Percentiles rank a stretch among this genome's conserved stretches.
Conservation (phyloP, 2,888 invertebrate genomes). For the Torymus tubicola region DNA sequence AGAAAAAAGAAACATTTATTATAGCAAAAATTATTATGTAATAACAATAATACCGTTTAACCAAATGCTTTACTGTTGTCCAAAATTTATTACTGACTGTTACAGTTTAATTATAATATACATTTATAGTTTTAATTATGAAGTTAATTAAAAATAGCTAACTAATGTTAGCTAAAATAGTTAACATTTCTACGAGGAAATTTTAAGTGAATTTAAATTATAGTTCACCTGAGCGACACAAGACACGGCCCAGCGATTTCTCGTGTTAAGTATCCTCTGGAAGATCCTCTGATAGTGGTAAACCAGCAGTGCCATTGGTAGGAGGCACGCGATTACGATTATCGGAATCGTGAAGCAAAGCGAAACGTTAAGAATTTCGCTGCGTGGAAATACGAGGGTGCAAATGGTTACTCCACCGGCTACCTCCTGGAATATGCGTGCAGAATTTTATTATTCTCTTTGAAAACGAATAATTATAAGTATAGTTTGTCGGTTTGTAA, state of each 20-base stretch:
- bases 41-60: no score
- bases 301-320: constrained; percentile 79
- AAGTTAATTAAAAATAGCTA: no score
- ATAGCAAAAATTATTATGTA: no score
- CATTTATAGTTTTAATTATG: no score
- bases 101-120: no score
- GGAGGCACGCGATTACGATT: constrained; percentile 77
- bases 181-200: no score
- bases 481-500: no score
- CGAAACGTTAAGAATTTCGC: constrained; percentile 76
- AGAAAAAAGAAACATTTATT: no score
- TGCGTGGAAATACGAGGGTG: constrained; percentile 78
- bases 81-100: no score
- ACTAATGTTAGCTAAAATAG: no score
- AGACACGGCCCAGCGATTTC: constrained; percentile 78
- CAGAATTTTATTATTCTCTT: neutral
- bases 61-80: no score
- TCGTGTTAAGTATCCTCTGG: constrained; percentile 78
- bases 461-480: neutral
- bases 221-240: constrained; percentile 74
- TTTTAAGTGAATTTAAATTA: no score
- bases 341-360: constrained; percentile 78
- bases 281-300: constrained; percentile 80
- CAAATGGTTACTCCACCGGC: constrained; percentile 73
- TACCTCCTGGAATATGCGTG: constrained; percentile 60